Conservation (phyloP, 2,888 invertebrate genomes). For the Troglohyphantes excavatus region DNA sequence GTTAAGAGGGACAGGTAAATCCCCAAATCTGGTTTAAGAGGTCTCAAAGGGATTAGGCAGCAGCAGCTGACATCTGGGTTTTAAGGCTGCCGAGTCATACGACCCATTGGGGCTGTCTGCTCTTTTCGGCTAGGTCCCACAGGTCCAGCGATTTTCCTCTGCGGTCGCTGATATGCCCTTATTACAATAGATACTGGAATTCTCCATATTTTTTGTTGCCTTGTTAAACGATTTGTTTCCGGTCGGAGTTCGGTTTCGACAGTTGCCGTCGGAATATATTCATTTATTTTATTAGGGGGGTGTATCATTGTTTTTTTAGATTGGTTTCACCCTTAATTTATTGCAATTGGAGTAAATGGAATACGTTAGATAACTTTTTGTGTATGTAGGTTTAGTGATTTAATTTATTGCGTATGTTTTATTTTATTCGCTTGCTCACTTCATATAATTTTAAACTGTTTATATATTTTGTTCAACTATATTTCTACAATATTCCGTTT, state of each 20-base stretch:
- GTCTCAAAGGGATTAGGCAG: conserved; percentile 77
- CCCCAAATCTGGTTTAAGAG: conserved; percentile 79
- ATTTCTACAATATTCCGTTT: too few species aligned
- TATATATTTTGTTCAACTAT: too few species aligned
- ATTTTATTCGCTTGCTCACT: too few species aligned
- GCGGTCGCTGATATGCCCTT: conserved; percentile 48
- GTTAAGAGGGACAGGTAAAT: conserved; percentile 79
- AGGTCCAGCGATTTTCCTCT: conserved; percentile 60
- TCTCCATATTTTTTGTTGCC: neutral
- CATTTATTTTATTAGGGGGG: neutral
- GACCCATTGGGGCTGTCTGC: conserved; percentile 62
- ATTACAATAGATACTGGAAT: conserved; percentile 48
- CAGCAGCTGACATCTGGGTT: conserved; percentile 72
- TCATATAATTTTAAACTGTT: too few species aligned
- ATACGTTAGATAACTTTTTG: too few species aligned
- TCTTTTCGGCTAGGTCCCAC: conserved; percentile 57
- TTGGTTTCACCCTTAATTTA: too few species aligned
- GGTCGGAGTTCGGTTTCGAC: neutral
- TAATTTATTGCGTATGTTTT: too few species aligned
- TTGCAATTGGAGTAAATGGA: too few species aligned
- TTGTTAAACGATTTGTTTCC: too few species aligned
- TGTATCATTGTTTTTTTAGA: too few species aligned
- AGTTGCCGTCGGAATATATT: neutral
- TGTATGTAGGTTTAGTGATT: too few species aligned
- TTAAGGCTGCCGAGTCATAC: conserved; percentile 73